These are phyloP conservation scores for Ectemnius cavifrons DNA, from an alignment of 2,888 invertebrate species.

Conservation along the genomic window DNA sequence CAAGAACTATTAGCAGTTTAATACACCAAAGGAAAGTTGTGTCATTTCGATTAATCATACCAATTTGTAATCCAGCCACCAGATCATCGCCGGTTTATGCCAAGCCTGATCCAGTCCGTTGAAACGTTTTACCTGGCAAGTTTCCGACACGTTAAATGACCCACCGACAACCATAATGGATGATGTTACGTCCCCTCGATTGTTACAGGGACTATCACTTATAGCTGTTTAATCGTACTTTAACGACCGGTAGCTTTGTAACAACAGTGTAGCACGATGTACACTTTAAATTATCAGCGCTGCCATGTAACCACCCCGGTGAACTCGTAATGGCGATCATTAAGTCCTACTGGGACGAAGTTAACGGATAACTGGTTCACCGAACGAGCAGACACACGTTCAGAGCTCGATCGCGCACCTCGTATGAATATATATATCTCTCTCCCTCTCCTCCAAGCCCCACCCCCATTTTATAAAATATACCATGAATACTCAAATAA, in stretches of 20 bases:
- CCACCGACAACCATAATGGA: too few species aligned
- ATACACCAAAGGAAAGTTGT: too few species aligned
- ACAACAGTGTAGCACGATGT: background rate
- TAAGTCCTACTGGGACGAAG: conserved; percentile 29
- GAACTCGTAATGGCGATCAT: conserved; percentile 34
- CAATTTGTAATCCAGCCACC: too few species aligned
- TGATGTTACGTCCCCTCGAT: background rate
- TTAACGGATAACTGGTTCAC: conserved; percentile 12
- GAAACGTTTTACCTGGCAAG: too few species aligned
- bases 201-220: conserved; percentile 3
- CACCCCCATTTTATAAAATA: background rate
- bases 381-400: background rate
- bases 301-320: conserved; percentile 8
- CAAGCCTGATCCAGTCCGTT: too few species aligned
- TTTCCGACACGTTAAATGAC: too few species aligned
- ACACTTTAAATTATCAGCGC: conserved; percentile 1
- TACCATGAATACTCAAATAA: conserved; percentile 2
- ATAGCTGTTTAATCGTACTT: background rate
- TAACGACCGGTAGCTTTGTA: background rate
- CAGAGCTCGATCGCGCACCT: background rate
- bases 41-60: too few species aligned
- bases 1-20: too few species aligned
- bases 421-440: background rate
- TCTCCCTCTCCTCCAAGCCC: background rate
- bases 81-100: too few species aligned